Percentiles rank a stretch among this genome's conserved stretches.
Evolutionary conservation across 1,140 invertebrate species (phyloP).

Genomic region (Magallana ariakensis): DNA sequence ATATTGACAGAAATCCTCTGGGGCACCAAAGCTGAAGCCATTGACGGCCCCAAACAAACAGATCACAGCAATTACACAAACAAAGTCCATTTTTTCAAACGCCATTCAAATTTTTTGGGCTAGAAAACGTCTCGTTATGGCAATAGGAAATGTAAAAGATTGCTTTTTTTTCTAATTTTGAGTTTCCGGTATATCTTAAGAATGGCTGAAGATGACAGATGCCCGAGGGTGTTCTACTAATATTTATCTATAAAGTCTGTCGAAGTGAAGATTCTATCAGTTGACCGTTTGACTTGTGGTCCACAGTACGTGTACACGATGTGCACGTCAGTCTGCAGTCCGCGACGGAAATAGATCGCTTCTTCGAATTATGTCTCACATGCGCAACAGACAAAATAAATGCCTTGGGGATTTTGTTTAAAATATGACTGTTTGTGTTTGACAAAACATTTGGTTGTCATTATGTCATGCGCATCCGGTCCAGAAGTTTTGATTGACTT

Average conservation of each 20-base stretch:
- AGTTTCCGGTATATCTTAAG: neutral
- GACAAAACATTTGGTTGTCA: neutral
- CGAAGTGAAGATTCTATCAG: conserved; percentile 12
- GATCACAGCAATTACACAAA: neutral
- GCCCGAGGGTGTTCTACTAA: neutral
- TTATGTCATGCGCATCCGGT: conserved; percentile 6
- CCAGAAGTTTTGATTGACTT: too few species aligned
- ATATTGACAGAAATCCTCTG: conserved; percentile 43
- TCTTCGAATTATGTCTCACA: neutral
- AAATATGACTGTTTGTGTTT: neutral
- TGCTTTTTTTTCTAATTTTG: neutral
- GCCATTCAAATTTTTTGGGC: too few species aligned
- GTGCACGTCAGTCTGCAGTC: neutral
- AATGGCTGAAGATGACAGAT: neutral
- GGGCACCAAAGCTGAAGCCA: conserved; percentile 41
- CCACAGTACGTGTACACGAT: neutral
- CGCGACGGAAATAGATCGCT: neutral
- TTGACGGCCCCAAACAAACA: neutral
- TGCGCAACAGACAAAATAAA: neutral
- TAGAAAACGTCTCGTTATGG: too few species aligned
- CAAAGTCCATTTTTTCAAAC: conserved; percentile 8
- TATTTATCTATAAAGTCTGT: conserved; percentile 15
- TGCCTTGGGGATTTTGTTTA: conserved; percentile 20
- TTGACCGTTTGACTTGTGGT: conserved; percentile 16
- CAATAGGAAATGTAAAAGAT: neutral